These are phyloP conservation scores for Didymodactylos carnosus DNA, from an alignment of 2,888 invertebrate genomes.

Conservation along the genomic window DNA sequence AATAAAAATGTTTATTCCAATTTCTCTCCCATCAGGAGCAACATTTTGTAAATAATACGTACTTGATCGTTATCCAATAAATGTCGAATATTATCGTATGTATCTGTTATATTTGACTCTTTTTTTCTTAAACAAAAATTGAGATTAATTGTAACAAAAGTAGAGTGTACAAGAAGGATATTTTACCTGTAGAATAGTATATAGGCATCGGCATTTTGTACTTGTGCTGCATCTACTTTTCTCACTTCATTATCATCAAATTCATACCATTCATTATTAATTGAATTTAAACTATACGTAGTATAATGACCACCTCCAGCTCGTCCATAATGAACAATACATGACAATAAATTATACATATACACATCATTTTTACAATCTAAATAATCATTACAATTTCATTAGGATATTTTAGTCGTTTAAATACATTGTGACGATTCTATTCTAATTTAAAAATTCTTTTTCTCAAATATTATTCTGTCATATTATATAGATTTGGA, in stretches of 20 bases:
- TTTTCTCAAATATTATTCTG: not conserved
- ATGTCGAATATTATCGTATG: not conserved
- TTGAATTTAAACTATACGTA: conserved; percentile 1
- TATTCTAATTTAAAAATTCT: too few relatives aligned
- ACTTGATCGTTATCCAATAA: not conserved
- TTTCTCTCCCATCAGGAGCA: too few relatives aligned
- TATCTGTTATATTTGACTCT: not conserved
- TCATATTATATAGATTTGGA: not conserved
- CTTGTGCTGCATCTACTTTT: conserved; percentile 6
- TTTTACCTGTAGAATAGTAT: conserved; percentile 12
- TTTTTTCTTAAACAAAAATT: not conserved
- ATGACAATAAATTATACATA: conserved; percentile 3
- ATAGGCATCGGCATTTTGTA: conserved; percentile 11
- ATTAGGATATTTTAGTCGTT: too few relatives aligned
- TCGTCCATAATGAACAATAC: conserved; percentile 9
- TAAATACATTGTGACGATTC: too few relatives aligned
- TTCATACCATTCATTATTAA: conserved; percentile 13
- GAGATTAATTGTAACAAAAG: not conserved
- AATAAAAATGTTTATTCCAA: too few relatives aligned
- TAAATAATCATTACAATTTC: too few relatives aligned
- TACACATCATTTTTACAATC: conserved; percentile 5
- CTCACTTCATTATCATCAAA: conserved; percentile 7
- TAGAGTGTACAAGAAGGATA: not conserved
- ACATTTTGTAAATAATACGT: too few relatives aligned
- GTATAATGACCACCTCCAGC: conserved; percentile 11